Evolutionary conservation across 2,113 vertebrate species (phyloP), one percentile per base, ranked within the genome.

Genomic region (Cathartes aura): DNA sequence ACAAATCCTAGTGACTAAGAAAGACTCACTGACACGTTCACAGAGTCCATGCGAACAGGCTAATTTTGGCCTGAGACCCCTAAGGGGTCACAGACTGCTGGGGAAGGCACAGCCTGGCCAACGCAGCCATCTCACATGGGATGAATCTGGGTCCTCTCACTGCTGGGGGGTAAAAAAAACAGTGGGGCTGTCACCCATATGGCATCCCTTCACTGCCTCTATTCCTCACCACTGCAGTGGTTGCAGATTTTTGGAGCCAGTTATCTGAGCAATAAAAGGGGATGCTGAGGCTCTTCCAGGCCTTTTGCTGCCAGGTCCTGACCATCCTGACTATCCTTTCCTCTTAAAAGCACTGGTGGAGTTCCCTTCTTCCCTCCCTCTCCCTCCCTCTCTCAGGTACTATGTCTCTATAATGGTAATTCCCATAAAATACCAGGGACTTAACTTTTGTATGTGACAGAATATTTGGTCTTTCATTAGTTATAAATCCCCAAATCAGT

Each of bases 121-220:
- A 12, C 0, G 2, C 24, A 70, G 22, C 5, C 30, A 11, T 47
- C 9, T 5, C 23, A 23, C 6, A 23, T 5, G 8, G 27, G 6
- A 16, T n/a, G 40, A 81, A 43, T 71, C 20, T 38, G 40, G 4
- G 23, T 71, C 6, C 42, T 5, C 11, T 38, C 40, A n/a, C n/a
- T 40, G 17, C 21, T 86, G 27, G 2, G 20, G 7, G 4, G 3
- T 18, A 4, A 81, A 92, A 80, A 52, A 38, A 18, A 0, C 5
- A 21, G 8, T 2, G 11, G 8, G 14, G 6, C 14, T 38, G 5
- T 67, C 40, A 48, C 16, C 42, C 27, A 14, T 11, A 43, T 10
- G 15, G 23, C 3, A 34, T 7, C 8, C 45, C 6, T 0, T 47
- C 17, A 5, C 52, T 55, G 59, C 32, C 27, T 55, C 47, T 53